phyloP scores from a whole-genome alignment of 2,113 vertebrate species.

The Damaliscus lunatus region DNA sequence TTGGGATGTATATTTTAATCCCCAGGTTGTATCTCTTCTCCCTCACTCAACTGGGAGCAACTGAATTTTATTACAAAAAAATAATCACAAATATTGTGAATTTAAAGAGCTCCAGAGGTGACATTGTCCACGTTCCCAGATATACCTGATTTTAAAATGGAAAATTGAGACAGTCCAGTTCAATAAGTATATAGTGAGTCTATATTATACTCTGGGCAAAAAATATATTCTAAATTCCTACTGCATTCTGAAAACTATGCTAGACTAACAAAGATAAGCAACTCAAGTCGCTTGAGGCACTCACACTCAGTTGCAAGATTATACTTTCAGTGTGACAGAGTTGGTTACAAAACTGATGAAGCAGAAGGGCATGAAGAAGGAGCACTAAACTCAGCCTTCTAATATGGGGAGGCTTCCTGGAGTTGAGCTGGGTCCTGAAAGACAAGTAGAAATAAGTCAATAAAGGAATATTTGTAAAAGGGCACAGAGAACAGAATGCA shows the following conservation, averaged over 20 bases:
- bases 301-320: background rate
- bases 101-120: background rate
- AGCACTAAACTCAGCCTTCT: background rate
- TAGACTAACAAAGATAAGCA: background rate
- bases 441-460: background rate
- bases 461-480: background rate
- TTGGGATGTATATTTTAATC: conserved; percentile 18
- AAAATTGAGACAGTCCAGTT: background rate
- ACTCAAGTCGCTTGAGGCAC: background rate
- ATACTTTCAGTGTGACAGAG: background rate
- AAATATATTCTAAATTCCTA: background rate
- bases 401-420: background rate
- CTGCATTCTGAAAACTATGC: background rate
- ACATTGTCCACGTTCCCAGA: background rate
- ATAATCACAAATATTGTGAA: background rate
- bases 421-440: background rate
- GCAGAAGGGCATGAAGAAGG: background rate
- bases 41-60: background rate
- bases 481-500: background rate
- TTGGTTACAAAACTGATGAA: background rate
- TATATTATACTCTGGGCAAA: background rate
- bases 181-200: background rate
- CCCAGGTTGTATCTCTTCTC: background rate
- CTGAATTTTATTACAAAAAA: background rate
- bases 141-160: conserved; percentile 18